phyloP scores from a whole-genome alignment of 2,797 vertebrate species.

The Lemur catta region DNA sequence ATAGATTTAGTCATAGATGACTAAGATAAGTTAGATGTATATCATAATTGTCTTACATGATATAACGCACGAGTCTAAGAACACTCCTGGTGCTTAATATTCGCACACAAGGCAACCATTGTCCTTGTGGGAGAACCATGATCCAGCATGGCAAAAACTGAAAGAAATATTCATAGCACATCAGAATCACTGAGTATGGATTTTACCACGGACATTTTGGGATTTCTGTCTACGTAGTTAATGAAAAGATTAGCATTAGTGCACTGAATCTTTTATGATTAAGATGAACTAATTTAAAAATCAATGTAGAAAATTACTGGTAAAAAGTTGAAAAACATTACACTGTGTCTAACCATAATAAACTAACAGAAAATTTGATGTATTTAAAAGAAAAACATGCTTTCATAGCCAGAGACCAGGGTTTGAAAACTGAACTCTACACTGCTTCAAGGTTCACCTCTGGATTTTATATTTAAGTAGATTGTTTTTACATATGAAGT shows the following conservation, averaged over 20 bases:
- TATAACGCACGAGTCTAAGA: not conserved
- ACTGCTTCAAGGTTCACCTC: not conserved
- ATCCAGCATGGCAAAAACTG: not conserved
- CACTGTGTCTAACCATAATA: not conserved
- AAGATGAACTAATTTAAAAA: conserved; percentile 44
- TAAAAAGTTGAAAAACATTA: not conserved
- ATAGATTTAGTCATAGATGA: not conserved
- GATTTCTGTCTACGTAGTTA: not conserved
- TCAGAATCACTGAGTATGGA: not conserved
- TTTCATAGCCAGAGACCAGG: not conserved
- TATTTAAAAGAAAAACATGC: not conserved
- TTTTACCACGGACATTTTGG: not conserved
- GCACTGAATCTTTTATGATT: not conserved
- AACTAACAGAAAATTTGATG: not conserved
- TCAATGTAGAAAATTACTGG: not conserved
- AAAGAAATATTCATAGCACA: not conserved
- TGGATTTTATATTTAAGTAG: not conserved
- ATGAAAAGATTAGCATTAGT: not conserved
- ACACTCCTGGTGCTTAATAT: not conserved
- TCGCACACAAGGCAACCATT: not conserved
- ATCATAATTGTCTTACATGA: not conserved
- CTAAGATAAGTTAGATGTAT: not conserved
- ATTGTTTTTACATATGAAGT: not conserved
- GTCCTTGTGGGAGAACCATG: not conserved
- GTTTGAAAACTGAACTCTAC: not conserved